Conservation (phyloP, 2,797 vertebrate genomes). For the Ceryle rudis region DNA sequence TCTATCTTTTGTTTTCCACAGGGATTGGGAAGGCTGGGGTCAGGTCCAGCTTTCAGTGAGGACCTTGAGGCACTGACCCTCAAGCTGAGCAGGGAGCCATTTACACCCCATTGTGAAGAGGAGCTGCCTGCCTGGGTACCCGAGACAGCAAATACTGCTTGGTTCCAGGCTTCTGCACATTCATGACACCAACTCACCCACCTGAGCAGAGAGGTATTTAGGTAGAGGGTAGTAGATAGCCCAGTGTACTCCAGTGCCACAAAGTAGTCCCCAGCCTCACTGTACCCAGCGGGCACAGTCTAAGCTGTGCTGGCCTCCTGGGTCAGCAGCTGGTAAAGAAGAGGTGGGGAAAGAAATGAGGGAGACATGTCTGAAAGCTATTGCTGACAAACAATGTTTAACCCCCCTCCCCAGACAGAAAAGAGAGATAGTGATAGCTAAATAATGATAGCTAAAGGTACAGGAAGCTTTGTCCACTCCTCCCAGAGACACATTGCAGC, state of each 20-base stretch:
- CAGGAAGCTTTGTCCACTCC: fast-evolving
- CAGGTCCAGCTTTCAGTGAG: neutral
- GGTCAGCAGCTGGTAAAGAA: neutral
- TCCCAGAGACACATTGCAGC: fast-evolving
- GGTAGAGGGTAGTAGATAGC: neutral
- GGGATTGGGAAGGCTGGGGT: neutral
- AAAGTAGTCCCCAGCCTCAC: neutral
- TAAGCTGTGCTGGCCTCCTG: neutral
- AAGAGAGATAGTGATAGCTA: neutral
- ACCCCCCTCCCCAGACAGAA: neutral
- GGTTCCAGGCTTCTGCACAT: fast-evolving
- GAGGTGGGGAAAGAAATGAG: neutral
- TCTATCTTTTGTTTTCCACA: neutral
- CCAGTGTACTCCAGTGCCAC: neutral
- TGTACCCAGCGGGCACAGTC: fast-evolving
- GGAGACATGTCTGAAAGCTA: neutral
- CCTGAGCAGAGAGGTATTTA: neutral
- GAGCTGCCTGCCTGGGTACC: neutral
- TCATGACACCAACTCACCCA: neutral
- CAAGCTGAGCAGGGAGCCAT: neutral
- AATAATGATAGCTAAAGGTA: neutral
- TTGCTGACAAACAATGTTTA: neutral
- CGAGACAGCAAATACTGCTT: fast-evolving
- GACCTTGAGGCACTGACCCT: neutral
- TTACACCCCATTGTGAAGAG: fast-evolving